phyloP scores from a whole-genome alignment of 2,113 vertebrate genomes.

The Vanacampus margaritifer region DNA sequence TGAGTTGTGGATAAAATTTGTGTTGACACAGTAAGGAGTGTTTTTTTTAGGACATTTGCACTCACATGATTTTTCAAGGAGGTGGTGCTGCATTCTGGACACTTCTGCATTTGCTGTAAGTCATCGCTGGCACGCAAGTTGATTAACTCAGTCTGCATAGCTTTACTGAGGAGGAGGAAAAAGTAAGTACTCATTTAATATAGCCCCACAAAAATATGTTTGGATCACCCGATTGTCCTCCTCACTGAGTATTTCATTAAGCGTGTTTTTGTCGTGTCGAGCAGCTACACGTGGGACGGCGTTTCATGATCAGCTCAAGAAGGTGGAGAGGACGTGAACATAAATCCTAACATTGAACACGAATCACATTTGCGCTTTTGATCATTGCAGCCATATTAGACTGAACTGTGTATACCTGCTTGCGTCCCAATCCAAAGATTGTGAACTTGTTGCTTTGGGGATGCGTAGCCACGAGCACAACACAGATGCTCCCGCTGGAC shows the following conservation, averaged over 20 bases:
- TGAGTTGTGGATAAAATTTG: conserved; percentile 61
- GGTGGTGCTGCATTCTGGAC: background rate
- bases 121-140: background rate
- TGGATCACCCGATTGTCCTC: no score
- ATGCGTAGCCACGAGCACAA: conserved; percentile 19
- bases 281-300: no score
- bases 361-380: no score
- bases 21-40: background rate
- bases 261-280: no score
- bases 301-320: no score
- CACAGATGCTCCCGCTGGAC: conserved; percentile 17
- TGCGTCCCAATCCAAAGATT: background rate
- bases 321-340: no score
- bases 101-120: background rate
- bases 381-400: no score
- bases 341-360: no score
- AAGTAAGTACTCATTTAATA: background rate
- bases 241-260: no score
- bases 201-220: background rate
- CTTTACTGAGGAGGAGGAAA: no score
- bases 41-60: background rate
- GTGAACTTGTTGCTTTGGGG: background rate
- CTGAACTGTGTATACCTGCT: no score
- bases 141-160: background rate
- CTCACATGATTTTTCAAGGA: background rate